Evolutionary conservation across 2,797 vertebrate genomes (phyloP), one percentile per base, ranked within the genome.

Genomic region (Neopelma chrysocephalum): DNA sequence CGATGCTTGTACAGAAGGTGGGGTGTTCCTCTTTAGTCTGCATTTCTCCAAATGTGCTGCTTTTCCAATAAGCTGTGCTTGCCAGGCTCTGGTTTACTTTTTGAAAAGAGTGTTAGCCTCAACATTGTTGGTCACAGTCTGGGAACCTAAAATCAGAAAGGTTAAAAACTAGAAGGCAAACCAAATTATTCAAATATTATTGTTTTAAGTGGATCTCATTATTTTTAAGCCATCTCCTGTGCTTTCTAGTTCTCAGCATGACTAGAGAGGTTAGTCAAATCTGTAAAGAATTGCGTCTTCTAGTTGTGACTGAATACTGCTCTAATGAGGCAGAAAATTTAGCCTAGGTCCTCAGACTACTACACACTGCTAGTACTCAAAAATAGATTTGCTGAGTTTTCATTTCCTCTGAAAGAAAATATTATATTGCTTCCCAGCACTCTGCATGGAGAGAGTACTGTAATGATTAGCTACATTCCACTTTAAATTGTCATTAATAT

Each of bases 401-500:
- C 76, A 62, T 79, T 95, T 94, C 70, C 66, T 76, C 36, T 72
- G 91, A 79, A 87, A 70, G 54, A 72, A 87, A 75, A 83, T 62
- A 84, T 64, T 69, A 15, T 6, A 60, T 22, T 26, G 54, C 73
- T 81, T 78, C 82, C 40, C n/a, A 56, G 65, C 5, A 3, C 57
- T 88, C 80, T 83, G 23, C 48, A 54, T 72, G 65, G 54, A 89
- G 57, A 61, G n/a, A 58, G 57, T 51, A 87, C 62, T 0, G 0
- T 27, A 94, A 83, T 81, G 72, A 93, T 91, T 60, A 94, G 56
- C 66, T 93, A 19, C 40, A 66, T 84, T 91, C 88, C 75, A 65
- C 48, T 94, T 79, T 54, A 77, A 95, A 89, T n/a, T 75, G 72
- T 79, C 76, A 75, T 77, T 92, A 93, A 84, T 94, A 94, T 82